Conservation (phyloP, 2,888 invertebrate species). For the Nineta flava region DNA sequence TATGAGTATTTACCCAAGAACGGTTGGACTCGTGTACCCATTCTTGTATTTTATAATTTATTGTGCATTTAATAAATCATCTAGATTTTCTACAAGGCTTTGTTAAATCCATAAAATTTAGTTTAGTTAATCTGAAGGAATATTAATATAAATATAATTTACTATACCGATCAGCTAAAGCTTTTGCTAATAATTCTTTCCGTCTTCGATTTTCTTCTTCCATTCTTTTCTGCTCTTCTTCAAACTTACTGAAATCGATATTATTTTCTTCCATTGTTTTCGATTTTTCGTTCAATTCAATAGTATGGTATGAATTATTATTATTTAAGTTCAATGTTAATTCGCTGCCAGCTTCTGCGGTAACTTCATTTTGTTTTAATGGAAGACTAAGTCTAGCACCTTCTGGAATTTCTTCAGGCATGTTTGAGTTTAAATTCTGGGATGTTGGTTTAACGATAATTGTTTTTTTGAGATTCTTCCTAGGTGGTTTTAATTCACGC, state of each 20-base stretch:
- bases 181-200: conserved; percentile 54
- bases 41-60: no score
- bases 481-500: not conserved
- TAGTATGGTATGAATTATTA: conserved; percentile 9
- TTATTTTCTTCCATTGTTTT: conserved; percentile 24
- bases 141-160: no score
- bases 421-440: not conserved
- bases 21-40: no score
- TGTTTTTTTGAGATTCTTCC: not conserved
- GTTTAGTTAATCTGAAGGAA: no score
- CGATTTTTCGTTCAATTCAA: conserved; percentile 8
- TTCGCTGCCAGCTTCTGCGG: conserved; percentile 10
- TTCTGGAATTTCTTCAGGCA: conserved; percentile 9
- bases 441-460: conserved; percentile 1
- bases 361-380: conserved; percentile 5
- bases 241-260: conserved; percentile 46
- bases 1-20: no score
- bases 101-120: no score
- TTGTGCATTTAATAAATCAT: no score
- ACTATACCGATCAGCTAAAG: conserved; percentile 52
- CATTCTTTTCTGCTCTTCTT: conserved; percentile 53
- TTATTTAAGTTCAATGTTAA: conserved; percentile 11
- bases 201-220: conserved; percentile 67
- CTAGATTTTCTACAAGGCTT: no score
- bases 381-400: conserved; percentile 10